Conservation (phyloP, 2,888 invertebrate genomes). For the Steinernema carpocapsae region DNA sequence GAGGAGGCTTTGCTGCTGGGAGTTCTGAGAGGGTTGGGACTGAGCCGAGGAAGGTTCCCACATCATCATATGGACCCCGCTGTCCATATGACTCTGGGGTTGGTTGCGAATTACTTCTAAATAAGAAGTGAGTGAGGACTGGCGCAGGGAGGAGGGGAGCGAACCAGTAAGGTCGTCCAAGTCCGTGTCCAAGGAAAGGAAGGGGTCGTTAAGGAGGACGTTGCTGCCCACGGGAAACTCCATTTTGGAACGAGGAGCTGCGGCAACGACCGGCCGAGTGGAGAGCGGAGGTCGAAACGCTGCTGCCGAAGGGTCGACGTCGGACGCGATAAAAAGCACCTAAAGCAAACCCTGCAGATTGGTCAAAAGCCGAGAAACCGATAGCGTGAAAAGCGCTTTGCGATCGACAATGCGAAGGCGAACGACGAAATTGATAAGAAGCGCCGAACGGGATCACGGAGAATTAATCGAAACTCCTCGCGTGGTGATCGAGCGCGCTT, state of each 20-base stretch:
- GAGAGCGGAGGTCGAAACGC: slow-evolving; percentile 3
- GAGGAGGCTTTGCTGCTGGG: slow-evolving; percentile 11
- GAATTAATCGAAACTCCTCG: not conserved
- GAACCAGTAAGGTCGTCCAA: slow-evolving; percentile 61
- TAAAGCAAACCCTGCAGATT: slow-evolving; percentile 18
- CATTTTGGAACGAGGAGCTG: not conserved
- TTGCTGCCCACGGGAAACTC: slow-evolving; percentile 23
- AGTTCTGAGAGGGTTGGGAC: not conserved
- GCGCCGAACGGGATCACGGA: not conserved
- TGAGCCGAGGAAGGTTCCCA: slow-evolving; percentile 11
- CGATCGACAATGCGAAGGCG: slow-evolving; percentile 20
- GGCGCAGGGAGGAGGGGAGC: not conserved
- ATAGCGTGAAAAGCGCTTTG: not conserved
- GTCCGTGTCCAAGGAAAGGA: slow-evolving; percentile 60
- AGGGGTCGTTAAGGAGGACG: slow-evolving; percentile 54
- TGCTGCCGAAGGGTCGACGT: not conserved
- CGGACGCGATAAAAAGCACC: slow-evolving; percentile 9
- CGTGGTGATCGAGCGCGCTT: slow-evolving; percentile 12
- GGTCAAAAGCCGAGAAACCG: slow-evolving; percentile 23
- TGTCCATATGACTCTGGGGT: not conserved
- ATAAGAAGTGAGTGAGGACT: not conserved
- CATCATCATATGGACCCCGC: slow-evolving; percentile 22
- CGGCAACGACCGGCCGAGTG: slow-evolving; percentile 13
- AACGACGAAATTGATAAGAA: slow-evolving; percentile 23
- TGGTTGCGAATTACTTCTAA: slow-evolving; percentile 27